Base-by-base conservation (phyloP, 2,113 vertebrate species). In the Castor canadensis region DNA sequence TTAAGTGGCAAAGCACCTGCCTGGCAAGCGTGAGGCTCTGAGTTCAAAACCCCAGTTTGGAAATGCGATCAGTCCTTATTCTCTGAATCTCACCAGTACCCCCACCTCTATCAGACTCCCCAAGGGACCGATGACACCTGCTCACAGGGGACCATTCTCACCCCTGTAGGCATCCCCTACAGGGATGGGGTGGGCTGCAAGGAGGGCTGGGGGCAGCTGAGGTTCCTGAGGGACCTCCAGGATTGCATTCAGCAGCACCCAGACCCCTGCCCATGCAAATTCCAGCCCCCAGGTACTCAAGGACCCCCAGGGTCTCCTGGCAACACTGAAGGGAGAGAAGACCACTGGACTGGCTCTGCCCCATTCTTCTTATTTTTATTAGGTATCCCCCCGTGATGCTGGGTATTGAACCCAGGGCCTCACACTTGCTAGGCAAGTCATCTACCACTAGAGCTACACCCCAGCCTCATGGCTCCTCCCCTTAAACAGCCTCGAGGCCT, bases 401-500 rank as follows among this genome's bases (percentile, higher is more conserved):
- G 58, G 28, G 22, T 6, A 60, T 1, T 60, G 58, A 60, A 60
- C 24, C 28, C 58, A 58, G 56, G 58, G 22, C 58, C 28, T 26
- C 58, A 26, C 28, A 12, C 58, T 60, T 60, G 58, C 58, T 60
- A 28, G 28, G 58, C 58, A 4, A 60, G 24, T 60, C 7, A 20
- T 60, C 28, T 26, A 20, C 24, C 28, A 60, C 58, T 60, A 26
- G 22, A 58, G 58, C 58, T 26, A 60, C 24, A 26, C 22, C 58
- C 58, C 58, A n/a, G n/a, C n/a, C n/a, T n/a, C 26, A 9, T 0
- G 0, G 9, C 15, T 75, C 32, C 9, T 43, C 49, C 58, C 30
- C 64, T n/a, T 47, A 64, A 96, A 72, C 26, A 38, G 9, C 45
- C 52, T 8, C 30, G 30, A 97, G 52, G 49, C 58, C 82, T 9